Percentiles rank a stretch among this genome's conserved stretches.
phyloP scores from a whole-genome alignment of 2,888 invertebrate species.

The Serripes groenlandicus region DNA sequence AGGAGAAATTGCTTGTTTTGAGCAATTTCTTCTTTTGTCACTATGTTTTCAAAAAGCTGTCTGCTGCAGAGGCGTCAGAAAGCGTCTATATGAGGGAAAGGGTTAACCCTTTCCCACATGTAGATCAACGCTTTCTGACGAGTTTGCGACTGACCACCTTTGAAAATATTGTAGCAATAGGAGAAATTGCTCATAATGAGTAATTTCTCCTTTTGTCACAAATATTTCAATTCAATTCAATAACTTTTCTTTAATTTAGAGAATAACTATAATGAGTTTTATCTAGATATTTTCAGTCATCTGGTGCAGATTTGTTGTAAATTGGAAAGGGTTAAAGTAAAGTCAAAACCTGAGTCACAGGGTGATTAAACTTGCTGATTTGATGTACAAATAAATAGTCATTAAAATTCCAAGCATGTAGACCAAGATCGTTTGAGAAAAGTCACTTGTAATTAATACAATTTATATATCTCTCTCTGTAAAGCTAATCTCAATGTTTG shows the following conservation, averaged over 20 bases:
- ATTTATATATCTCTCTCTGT: background rate
- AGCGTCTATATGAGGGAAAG: background rate
- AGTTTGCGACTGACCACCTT: too few relatives aligned
- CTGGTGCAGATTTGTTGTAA: too few relatives aligned
- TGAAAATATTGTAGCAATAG: background rate
- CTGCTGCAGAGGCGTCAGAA: background rate
- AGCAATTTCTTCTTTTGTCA: background rate
- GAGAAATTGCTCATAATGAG: conserved; percentile 5
- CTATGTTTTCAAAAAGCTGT: background rate
- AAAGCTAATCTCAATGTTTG: conserved; percentile 12
- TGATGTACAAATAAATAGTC: background rate
- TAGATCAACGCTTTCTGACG: background rate
- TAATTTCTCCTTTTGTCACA: conserved; percentile 7
- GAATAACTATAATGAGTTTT: too few relatives aligned
- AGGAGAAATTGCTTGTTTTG: background rate
- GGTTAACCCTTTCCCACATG: background rate
- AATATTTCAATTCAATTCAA: too few relatives aligned
- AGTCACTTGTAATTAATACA: background rate
- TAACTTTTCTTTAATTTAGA: background rate
- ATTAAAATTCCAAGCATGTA: background rate
- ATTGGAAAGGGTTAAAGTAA: background rate
- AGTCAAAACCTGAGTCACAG: too few relatives aligned
- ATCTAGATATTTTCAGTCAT: too few relatives aligned
- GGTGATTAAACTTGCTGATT: too few relatives aligned
- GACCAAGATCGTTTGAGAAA: background rate